Evolutionary conservation across 2,888 invertebrate genomes (phyloP), one percentile per base, ranked within the genome.

Genomic region (Amphipyra tragopoginis): DNA sequence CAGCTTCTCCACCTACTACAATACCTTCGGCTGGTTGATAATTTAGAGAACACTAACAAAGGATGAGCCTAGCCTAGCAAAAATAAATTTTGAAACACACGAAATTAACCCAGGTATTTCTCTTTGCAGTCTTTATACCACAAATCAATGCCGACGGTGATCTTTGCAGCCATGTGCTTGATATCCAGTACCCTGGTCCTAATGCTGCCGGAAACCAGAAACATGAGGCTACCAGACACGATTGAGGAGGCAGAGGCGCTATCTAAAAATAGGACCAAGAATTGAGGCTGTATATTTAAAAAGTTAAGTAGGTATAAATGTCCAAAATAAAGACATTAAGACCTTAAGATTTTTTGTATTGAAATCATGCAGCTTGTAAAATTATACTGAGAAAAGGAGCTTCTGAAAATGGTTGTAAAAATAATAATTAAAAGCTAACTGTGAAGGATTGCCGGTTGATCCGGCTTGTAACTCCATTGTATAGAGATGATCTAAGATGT

Each of bases 151-250:
- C 97, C 97, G 1, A 93, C 96, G 3, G 91, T 96, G 38, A 93
- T 96, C 52, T 97, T 97, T 80, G 96, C 96, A 0, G 89, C 85
- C 1, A 96, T 96, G 95, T 95, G 96, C 49, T 80, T 96, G 3
- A 83, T 96, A 49, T 96, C 96, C 44, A 96, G 96, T 13, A 64
- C 95, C n/a, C 84, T 97, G 58, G 96, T 96, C 0, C 85, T 97
- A 15, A 88, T 96, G 76, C 96, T 97, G 60, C 97, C 97, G 0
- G 97, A 97, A 86, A 97, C 97, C 0, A 88, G 95, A 52, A 96
- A 96, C 77, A 95, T 95, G 70, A 95, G 96, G 72, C 89, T 96
- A 0, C 96, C 96, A 0, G 97, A 97, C 89, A 97, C 97, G 1
- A 95, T 97, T 26, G 95, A 95, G 72, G 97, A 97, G 78, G 97